A percentile compares a stretch with the other conserved stretches of the same genome.
Evolutionary conservation across 2,888 invertebrate species (phyloP).

Genomic region (Coenonympha glycerion): DNA sequence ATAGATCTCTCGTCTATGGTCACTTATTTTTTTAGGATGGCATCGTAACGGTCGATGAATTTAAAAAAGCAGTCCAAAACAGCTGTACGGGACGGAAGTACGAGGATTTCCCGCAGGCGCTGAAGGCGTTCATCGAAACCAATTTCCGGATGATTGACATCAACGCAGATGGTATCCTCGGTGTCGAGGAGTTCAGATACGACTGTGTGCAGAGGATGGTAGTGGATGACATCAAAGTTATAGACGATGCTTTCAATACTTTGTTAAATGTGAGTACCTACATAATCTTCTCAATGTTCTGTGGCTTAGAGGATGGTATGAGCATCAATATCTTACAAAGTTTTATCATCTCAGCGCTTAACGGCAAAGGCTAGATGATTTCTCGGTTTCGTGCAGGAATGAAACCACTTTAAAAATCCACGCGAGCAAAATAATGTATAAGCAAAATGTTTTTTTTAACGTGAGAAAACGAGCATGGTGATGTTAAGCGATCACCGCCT

Average conservation of each 20-base stretch:
- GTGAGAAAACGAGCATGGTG: no score
- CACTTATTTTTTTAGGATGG: constrained; percentile 79
- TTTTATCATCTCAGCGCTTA: no score
- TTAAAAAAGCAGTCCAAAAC: constrained; percentile 86
- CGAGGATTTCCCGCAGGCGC: constrained; percentile 88
- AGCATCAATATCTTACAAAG: no score
- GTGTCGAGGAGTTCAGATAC: constrained; percentile 86
- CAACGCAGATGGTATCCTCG: constrained; percentile 86
- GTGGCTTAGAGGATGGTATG: no score
- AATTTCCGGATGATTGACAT: constrained; percentile 89
- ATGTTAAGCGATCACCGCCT: no score
- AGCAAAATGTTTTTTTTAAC: no score
- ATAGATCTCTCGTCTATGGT: constrained; percentile 24
- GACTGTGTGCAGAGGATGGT: constrained; percentile 88
- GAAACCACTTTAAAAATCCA: no score
- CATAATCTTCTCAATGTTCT: no score
- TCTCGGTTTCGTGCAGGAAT: no score
- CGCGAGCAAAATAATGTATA: neutral
- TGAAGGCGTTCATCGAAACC: constrained; percentile 90
- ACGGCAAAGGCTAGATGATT: no score
- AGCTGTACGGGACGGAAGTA: constrained; percentile 86
- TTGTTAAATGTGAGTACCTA: constrained; percentile 81
- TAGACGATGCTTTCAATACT: constrained; percentile 86
- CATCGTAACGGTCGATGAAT: constrained; percentile 86
- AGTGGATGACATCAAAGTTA: constrained; percentile 82